These are phyloP conservation scores for Amniataba percoides DNA, from an alignment of 2,797 vertebrate species.

Conservation along the genomic window DNA sequence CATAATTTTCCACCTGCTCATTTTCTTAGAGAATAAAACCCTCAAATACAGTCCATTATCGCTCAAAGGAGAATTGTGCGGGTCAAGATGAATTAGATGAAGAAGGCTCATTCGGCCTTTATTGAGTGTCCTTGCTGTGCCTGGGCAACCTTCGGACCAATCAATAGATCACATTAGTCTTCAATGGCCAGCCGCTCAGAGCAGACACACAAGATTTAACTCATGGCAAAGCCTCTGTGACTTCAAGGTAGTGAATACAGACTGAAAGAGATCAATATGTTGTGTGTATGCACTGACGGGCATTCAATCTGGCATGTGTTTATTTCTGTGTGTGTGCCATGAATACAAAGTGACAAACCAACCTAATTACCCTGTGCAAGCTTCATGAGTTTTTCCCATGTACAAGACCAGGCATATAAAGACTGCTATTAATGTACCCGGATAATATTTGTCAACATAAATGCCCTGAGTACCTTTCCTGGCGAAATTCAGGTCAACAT, in stretches of 20 bases:
- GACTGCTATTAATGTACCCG: background rate
- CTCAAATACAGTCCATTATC: conserved; percentile 28
- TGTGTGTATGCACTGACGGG: conserved; percentile 40
- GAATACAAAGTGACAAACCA: conserved; percentile 34
- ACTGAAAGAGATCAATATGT: conserved; percentile 47
- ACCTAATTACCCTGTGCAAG: background rate
- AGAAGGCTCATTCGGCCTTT: conserved; percentile 63
- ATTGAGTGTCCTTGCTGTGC: conserved; percentile 65
- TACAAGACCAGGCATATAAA: background rate
- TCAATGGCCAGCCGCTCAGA: conserved; percentile 59
- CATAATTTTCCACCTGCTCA: conserved; percentile 22
- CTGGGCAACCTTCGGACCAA: conserved; percentile 65
- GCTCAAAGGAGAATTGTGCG: conserved; percentile 41
- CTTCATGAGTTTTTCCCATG: conserved; percentile 10
- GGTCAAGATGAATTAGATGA: conserved; percentile 59
- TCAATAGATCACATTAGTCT: conserved; percentile 73
- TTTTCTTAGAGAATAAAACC: conserved; percentile 41
- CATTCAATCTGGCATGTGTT: conserved; percentile 29
- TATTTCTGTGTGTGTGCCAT: conserved; percentile 26
- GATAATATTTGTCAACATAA: conserved; percentile 10
- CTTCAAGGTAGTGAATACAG: conserved; percentile 53
- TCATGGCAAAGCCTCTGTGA: conserved; percentile 45
- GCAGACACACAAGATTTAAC: conserved; percentile 63
- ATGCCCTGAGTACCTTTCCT: conserved; percentile 90
- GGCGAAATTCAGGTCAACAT: conserved; percentile 97